Conservation (phyloP, 2,888 invertebrate species). For the Volucella inflata region DNA sequence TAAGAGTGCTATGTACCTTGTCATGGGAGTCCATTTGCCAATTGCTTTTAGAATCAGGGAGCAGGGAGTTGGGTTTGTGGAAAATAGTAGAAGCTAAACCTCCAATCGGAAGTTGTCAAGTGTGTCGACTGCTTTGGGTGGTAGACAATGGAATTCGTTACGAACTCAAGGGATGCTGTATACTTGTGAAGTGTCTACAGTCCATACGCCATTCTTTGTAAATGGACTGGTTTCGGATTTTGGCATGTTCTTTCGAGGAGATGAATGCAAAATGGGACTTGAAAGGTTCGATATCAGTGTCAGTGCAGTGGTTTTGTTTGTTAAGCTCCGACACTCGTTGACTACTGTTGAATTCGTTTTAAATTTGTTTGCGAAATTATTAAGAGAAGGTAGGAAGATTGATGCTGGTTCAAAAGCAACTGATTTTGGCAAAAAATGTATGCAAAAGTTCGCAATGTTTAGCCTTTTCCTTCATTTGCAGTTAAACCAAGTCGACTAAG, state of each 20-base stretch:
- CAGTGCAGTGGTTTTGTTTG: conserved; percentile 56
- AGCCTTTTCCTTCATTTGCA: no score
- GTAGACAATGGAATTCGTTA: conserved; percentile 67
- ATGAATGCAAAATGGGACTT: conserved; percentile 25
- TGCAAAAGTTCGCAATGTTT: no score
- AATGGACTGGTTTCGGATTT: conserved; percentile 52
- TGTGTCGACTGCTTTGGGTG: conserved; percentile 37
- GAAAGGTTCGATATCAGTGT: conserved; percentile 35
- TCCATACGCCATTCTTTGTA: conserved; percentile 49
- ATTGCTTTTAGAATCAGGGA: conserved; percentile 2
- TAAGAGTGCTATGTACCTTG: conserved; percentile 38
- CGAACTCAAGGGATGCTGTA: conserved; percentile 26
- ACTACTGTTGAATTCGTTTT: conserved; percentile 41
- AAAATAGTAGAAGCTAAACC: conserved; percentile 35
- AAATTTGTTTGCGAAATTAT: conserved; percentile 53
- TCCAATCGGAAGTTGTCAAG: conserved; percentile 47
- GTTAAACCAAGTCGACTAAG: no score
- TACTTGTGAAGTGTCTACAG: conserved; percentile 52
- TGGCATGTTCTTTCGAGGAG: conserved; percentile 20
- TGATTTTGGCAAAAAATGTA: no score
- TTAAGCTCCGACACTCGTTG: conserved; percentile 44
- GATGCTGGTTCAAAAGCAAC: no score
- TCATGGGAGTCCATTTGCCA: conserved; percentile 60
- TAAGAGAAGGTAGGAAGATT: background rate
- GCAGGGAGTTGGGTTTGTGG: background rate